Percentiles rank a stretch among this genome's conserved stretches.
Conservation (phyloP, 2,113 vertebrate genomes). For the Cromileptes altivelis region DNA sequence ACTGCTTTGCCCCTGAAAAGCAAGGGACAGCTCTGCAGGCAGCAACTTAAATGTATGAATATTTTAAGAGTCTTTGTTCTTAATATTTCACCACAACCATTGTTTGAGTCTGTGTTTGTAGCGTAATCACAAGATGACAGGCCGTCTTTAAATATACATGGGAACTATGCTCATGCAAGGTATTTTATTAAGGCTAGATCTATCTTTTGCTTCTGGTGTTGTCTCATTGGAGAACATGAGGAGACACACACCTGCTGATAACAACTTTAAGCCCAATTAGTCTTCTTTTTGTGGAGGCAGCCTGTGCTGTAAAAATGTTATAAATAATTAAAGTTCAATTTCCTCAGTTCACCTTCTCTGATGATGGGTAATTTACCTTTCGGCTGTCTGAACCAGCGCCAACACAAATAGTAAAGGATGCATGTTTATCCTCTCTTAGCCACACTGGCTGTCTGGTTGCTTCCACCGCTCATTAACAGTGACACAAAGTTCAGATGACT, state of each 20-base stretch:
- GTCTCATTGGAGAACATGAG: slow-evolving; percentile 9
- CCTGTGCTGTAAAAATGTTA: slow-evolving; percentile 39
- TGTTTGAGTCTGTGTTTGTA: slow-evolving; percentile 12
- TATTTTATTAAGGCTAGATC: slow-evolving; percentile 3
- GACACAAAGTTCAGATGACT: neutral
- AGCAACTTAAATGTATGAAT: slow-evolving; percentile 24
- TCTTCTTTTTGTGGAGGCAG: slow-evolving; percentile 7
- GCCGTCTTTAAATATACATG: slow-evolving; percentile 49
- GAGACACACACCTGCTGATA: slow-evolving; percentile 29
- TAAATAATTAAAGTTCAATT: slow-evolving; percentile 75
- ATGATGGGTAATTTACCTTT: slow-evolving; percentile 49
- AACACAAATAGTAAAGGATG: slow-evolving; percentile 26
- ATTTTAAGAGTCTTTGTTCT: slow-evolving; percentile 18
- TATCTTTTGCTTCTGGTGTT: slow-evolving; percentile 1
- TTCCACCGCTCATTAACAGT: neutral
- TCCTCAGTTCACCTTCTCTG: slow-evolving; percentile 40
- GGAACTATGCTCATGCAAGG: neutral
- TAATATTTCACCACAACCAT: slow-evolving; percentile 15
- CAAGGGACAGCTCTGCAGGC: slow-evolving; percentile 10
- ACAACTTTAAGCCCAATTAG: slow-evolving; percentile 48
- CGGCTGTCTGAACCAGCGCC: slow-evolving; percentile 13
- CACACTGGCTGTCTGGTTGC: neutral
- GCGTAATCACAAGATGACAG: slow-evolving; percentile 7
- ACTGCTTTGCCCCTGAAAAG: neutral
- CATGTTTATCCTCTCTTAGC: neutral